phyloP scores from a whole-genome alignment of 1,140 invertebrate species.

The Halesus radiatus region DNA sequence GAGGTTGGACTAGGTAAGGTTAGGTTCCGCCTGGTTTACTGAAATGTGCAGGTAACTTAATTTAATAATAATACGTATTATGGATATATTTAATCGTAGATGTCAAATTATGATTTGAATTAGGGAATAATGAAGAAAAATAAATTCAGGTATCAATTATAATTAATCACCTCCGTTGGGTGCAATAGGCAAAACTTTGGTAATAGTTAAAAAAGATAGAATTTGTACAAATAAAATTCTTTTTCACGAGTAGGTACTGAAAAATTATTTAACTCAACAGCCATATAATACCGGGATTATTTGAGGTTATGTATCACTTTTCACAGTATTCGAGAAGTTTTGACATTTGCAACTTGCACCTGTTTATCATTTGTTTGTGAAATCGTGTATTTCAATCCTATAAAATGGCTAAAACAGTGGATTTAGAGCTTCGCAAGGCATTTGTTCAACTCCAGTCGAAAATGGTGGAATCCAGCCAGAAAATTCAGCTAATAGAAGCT shows the following conservation, averaged over 20 bases:
- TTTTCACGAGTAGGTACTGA: neutral
- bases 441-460: constrained; percentile 89
- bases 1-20: too few relatives aligned
- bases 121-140: too few relatives aligned
- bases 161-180: too few relatives aligned
- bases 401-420: constrained; percentile 59
- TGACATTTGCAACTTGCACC: constrained; percentile 16
- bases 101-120: too few relatives aligned
- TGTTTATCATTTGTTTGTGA: neutral
- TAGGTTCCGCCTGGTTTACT: too few relatives aligned
- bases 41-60: too few relatives aligned
- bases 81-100: too few relatives aligned
- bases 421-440: constrained; percentile 78
- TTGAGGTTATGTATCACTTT: neutral
- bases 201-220: too few relatives aligned
- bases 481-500: constrained; percentile 83
- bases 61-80: too few relatives aligned
- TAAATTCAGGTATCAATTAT: too few relatives aligned
- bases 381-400: constrained; percentile 3
- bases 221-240: too few relatives aligned
- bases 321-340: neutral
- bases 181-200: too few relatives aligned
- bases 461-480: constrained; percentile 84
- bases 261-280: neutral
- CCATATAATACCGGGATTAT: neutral